Conservation (phyloP, 2,797 vertebrate species). For the Astyanax mexicanus region DNA sequence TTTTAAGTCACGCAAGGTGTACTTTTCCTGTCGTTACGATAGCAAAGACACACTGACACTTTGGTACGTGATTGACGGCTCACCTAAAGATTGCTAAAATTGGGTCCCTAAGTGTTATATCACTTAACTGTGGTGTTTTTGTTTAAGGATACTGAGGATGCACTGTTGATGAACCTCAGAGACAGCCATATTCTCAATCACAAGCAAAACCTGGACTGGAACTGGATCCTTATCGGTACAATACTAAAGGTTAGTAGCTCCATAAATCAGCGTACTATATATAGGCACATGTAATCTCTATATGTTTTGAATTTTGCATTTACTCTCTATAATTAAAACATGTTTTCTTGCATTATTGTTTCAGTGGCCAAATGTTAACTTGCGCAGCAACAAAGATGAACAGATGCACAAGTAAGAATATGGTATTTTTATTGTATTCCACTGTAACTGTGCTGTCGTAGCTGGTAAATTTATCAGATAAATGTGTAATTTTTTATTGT, state of each 20-base stretch:
- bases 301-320: neutral
- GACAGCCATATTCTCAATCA: slow-evolving; percentile 97
- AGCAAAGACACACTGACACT: too few relatives aligned
- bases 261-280: slow-evolving; percentile 7
- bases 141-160: slow-evolving; percentile 95
- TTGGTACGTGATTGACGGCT: too few relatives aligned
- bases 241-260: slow-evolving; percentile 89
- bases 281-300: too few relatives aligned
- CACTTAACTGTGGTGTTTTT: slow-evolving; percentile 2
- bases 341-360: slow-evolving; percentile 16
- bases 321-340: neutral
- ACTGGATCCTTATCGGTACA: slow-evolving; percentile 96
- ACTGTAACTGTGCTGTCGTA: neutral
- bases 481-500: neutral
- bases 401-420: slow-evolving; percentile 91
- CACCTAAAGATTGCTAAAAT: too few relatives aligned
- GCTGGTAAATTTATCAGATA: neutral
- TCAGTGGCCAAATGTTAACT: slow-evolving; percentile 97
- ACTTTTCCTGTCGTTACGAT: too few relatives aligned
- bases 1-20: too few relatives aligned
- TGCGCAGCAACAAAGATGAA: slow-evolving; percentile 98
- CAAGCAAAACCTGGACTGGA: slow-evolving; percentile 98
- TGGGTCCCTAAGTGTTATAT: too few relatives aligned
- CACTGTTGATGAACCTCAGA: slow-evolving; percentile 91
- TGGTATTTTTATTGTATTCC: neutral